Evolutionary conservation across 2,888 invertebrate genomes (phyloP).

Genomic region (Achlya flavicornis): DNA sequence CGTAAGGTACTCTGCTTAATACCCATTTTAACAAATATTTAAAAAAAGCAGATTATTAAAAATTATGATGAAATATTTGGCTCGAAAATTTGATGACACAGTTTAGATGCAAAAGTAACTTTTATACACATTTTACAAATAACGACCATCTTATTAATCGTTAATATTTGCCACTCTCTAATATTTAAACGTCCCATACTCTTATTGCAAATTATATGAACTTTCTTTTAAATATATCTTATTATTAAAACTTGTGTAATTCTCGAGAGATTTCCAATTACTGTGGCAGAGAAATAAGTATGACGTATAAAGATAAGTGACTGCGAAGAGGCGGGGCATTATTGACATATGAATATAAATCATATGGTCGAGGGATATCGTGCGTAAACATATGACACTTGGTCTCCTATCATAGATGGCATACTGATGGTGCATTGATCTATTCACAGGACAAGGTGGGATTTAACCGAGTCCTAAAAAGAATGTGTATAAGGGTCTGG

Average conservation of each 20-base stretch:
- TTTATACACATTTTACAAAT: neutral
- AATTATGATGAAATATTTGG: no score
- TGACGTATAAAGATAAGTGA: neutral
- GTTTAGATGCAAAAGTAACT: neutral
- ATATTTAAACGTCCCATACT: neutral
- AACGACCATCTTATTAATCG: neutral
- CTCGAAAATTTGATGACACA: no score
- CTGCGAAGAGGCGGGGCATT: neutral
- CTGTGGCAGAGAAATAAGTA: neutral
- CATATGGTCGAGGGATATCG: neutral
- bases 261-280: neutral
- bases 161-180: neutral
- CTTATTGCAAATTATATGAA: neutral
- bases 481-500: no score
- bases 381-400: neutral
- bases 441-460: neutral
- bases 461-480: no score
- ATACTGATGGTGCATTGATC: neutral
- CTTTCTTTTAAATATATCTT: no score
- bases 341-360: neutral
- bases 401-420: neutral
- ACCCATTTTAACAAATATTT: slow-evolving; percentile 51
- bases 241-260: neutral
- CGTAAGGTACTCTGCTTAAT: slow-evolving; percentile 44
- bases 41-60: neutral